phyloP scores from a whole-genome alignment of 2,888 invertebrate genomes.

The Ametastegia equiseti region DNA sequence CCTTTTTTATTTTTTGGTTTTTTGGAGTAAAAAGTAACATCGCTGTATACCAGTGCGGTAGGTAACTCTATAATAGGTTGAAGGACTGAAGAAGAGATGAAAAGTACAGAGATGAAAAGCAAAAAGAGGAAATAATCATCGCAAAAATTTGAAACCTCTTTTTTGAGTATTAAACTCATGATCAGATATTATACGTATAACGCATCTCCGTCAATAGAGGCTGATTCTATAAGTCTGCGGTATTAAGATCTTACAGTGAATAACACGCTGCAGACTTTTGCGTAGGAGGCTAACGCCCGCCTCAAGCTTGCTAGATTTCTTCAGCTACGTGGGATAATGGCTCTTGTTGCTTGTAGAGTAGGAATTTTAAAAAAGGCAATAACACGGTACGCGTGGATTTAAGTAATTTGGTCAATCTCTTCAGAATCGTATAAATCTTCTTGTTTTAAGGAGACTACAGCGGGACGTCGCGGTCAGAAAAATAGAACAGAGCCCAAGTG shows the following conservation, averaged over 20 bases:
- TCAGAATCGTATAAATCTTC: too few species aligned
- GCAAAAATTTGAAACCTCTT: not conserved
- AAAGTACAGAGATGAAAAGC: not conserved
- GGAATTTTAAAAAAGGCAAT: not conserved
- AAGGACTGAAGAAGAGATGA: not conserved
- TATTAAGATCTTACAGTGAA: slow-evolving; percentile 36
- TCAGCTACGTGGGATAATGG: not conserved
- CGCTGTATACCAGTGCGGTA: not conserved
- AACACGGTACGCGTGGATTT: too few species aligned
- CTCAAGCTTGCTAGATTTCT: not conserved
- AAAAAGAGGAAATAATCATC: not conserved
- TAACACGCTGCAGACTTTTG: slow-evolving; percentile 12
- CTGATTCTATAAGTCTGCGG: slow-evolving; percentile 7
- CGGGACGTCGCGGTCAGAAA: too few species aligned
- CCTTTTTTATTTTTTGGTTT: too few species aligned
- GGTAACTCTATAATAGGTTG: not conserved
- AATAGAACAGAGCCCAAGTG: too few species aligned
- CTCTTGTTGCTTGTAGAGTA: not conserved
- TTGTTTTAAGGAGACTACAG: too few species aligned
- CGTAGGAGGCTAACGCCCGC: slow-evolving; percentile 30
- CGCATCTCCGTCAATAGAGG: not conserved
- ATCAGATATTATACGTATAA: not conserved
- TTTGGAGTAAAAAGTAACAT: not conserved
- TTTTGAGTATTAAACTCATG: not conserved
- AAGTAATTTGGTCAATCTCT: not conserved